Evolutionary conservation across 1,140 invertebrate species (phyloP), one percentile per base, ranked within the genome.

Genomic region (Himalopsyche phryganea): DNA sequence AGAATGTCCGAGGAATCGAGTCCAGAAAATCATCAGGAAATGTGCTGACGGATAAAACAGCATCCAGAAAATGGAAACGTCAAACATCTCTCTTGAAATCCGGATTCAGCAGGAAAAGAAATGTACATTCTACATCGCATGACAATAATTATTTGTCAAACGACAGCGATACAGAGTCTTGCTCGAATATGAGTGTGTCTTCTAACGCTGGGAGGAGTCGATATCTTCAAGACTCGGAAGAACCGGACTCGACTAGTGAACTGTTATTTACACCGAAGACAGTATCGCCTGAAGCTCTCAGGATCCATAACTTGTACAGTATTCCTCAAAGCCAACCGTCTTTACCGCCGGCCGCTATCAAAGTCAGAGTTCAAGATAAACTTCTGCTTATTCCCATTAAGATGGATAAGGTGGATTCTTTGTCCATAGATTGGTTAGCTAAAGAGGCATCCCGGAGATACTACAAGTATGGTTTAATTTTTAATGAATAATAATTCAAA

Each of bases 371-470:
- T 18, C 76, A 84, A 63, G 80, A 84, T 35, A 85, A 83, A 67
- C 65, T 83, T 1, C 74, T 86, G 49, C 66, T 86, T 35, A 81
- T 88, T 49, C 84, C 85, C 0, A 67, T 87, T 10, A 79, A 81
- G 19, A 67, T 81, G 32, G 78, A 81, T 10, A 80, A 78, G 45
- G 72, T 83, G 15, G 79, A 82, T 50, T 80, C 73, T 36, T 71
- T 81, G 54, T 84, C 81, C 57, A 83, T 87, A 63, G 79, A 77
- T 55, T 89, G 86, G 86, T 72, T 90, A 53, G 81, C 84, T 35
- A 80, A 85, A 38, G 84, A 89, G 76, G 81, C 85, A 0, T 80
- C 84, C 23, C 75, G 79, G 48, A 78, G 87, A 68, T 89, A 87
- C 78, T 86, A 85, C 51, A 84, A 83, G 85, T 84, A 69, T 76